Percentiles rank a stretch among this genome's conserved stretches.
Evolutionary conservation across 2,797 vertebrate genomes (phyloP).

Genomic region (Cyprinodon diabolis): DNA sequence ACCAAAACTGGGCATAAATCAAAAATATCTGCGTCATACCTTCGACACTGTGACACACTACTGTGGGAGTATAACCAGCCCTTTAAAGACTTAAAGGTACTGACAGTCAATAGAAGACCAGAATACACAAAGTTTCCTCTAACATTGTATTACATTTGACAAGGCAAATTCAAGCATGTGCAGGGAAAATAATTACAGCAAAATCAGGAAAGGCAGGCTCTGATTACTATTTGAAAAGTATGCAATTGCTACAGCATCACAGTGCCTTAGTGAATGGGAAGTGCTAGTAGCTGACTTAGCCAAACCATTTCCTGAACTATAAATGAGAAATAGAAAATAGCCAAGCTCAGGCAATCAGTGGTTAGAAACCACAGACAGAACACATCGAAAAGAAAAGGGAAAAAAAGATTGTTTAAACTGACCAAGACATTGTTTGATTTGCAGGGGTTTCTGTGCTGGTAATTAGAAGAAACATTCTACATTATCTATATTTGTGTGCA

Average conservation of each 20-base stretch:
- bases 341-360: conserved; percentile 13
- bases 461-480: neutral
- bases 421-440: conserved; percentile 11
- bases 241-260: neutral
- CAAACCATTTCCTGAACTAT: conserved; percentile 7
- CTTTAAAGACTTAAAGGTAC: neutral
- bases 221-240: conserved; percentile 12
- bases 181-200: conserved; percentile 13
- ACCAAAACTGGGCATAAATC: too few relatives aligned
- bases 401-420: conserved; percentile 4
- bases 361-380: conserved; percentile 10
- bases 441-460: neutral
- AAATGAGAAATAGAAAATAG: conserved; percentile 26
- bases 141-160: conserved; percentile 12
- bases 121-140: conserved; percentile 11
- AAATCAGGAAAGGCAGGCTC: conserved; percentile 1
- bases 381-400: conserved; percentile 1
- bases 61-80: neutral
- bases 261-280: conserved; percentile 19
- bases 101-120: conserved; percentile 20
- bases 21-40: too few relatives aligned
- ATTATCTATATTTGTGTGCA: neutral
- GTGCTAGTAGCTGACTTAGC: conserved; percentile 15
- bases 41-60: too few relatives aligned
- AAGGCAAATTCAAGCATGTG: conserved; percentile 7